A percentile compares a stretch with the other conserved stretches of the same genome.
These are phyloP conservation scores for Pollachius pollachius DNA, from an alignment of 2,113 vertebrate genomes.

Conservation along the genomic window DNA sequence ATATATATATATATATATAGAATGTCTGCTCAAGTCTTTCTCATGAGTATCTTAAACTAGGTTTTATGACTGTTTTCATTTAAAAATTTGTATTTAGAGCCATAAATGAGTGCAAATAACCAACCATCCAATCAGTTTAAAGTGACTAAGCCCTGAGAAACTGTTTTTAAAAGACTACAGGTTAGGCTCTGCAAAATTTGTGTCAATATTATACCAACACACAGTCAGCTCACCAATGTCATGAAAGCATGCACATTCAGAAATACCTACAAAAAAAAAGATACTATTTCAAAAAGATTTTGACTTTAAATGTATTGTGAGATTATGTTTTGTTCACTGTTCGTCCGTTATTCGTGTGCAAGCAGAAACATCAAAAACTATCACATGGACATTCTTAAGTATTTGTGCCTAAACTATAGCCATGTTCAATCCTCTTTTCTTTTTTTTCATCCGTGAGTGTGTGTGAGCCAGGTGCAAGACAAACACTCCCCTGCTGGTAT, in stretches of 20 bases:
- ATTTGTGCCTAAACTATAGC: conserved; percentile 90
- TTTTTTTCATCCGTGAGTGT: conserved; percentile 45
- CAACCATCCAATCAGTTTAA: conserved; percentile 42
- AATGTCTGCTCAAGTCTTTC: too few species aligned
- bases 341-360: conserved; percentile 82
- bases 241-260: conserved; percentile 85
- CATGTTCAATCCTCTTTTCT: conserved; percentile 71
- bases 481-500: conserved; percentile 60
- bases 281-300: conserved; percentile 71
- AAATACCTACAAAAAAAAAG: conserved; percentile 69
- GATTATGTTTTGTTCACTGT: conserved; percentile 79
- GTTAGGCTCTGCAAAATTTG: conserved; percentile 10
- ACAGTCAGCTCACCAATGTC: conserved; percentile 62
- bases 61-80: conserved; percentile 13
- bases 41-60: neutral
- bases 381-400: conserved; percentile 76
- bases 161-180: conserved; percentile 47
- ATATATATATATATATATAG: too few species aligned
- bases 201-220: conserved; percentile 69
- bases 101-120: neutral
- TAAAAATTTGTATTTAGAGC: conserved; percentile 22
- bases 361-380: conserved; percentile 71
- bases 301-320: conserved; percentile 83
- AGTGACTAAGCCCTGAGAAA: conserved; percentile 59
- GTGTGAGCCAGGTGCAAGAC: conserved; percentile 42